Percentiles rank a stretch among this genome's conserved stretches.
Evolutionary conservation across 2,888 invertebrate species (phyloP).

Genomic region (Pyrrhosoma nymphula): DNA sequence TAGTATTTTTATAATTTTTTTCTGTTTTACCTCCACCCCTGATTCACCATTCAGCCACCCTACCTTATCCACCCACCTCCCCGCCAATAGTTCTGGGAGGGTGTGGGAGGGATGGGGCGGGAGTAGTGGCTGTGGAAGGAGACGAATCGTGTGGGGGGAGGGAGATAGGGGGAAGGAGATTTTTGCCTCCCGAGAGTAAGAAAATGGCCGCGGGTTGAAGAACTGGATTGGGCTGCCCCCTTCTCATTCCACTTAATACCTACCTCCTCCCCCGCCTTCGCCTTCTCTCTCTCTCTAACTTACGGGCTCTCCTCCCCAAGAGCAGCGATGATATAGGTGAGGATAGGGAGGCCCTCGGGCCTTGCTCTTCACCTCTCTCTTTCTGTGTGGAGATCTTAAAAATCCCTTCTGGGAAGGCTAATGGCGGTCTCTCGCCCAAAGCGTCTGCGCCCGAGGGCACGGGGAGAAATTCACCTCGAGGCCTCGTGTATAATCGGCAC

Average conservation of each 20-base stretch:
- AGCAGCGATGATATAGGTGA: background rate
- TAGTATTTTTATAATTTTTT: no score
- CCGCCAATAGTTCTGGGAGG: no score
- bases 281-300: background rate
- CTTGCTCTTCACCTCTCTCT: background rate
- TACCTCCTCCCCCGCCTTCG: background rate
- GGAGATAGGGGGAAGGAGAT: background rate
- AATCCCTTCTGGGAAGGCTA: conserved; percentile 43
- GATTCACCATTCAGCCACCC: background rate
- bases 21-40: background rate
- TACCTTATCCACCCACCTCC: background rate
- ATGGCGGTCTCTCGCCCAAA: conserved; percentile 32
- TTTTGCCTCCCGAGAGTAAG: background rate
- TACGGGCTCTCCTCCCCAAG: background rate
- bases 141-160: background rate
- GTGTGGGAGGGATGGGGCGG: background rate
- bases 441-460: background rate
- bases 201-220: conserved; percentile 64
- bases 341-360: conserved; percentile 9
- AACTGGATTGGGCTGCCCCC: conserved; percentile 46
- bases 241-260: no score
- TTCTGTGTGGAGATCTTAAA: background rate
- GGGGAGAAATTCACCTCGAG: conserved; percentile 27
- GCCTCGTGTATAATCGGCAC: conserved; percentile 1
- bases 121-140: background rate